Evolutionary conservation across 2,888 invertebrate species (phyloP).

Genomic region (Cryptus viduatorius): DNA sequence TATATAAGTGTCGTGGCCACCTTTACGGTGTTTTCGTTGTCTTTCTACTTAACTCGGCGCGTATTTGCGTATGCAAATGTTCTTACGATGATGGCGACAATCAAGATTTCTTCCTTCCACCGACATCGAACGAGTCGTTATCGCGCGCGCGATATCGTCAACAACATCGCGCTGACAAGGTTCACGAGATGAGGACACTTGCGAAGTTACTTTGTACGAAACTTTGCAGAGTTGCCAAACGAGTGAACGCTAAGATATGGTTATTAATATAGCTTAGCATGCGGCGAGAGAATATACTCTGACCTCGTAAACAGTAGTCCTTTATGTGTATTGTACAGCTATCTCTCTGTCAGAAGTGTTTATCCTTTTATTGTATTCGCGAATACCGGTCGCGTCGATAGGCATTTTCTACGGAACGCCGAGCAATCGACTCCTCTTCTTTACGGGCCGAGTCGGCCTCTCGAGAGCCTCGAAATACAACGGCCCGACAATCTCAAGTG

Average conservation of each 20-base stretch:
- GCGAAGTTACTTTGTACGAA: slow-evolving; percentile 41
- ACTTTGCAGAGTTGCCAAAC: background rate
- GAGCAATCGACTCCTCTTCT: slow-evolving; percentile 75
- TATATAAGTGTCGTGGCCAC: slow-evolving; percentile 16
- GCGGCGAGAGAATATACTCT: slow-evolving; percentile 29
- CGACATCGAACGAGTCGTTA: slow-evolving; percentile 33
- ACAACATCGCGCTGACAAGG: slow-evolving; percentile 6
- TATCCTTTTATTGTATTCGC: slow-evolving; percentile 30
- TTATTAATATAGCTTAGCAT: slow-evolving; percentile 36
- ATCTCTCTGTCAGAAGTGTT: slow-evolving; percentile 29
- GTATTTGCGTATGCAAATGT: slow-evolving; percentile 13
- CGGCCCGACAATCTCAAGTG: slow-evolving; percentile 38
- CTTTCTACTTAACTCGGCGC: slow-evolving; percentile 6
- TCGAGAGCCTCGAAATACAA: slow-evolving; percentile 55
- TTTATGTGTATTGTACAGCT: slow-evolving; percentile 19
- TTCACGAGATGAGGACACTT: slow-evolving; percentile 26
- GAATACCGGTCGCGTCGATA: slow-evolving; percentile 54
- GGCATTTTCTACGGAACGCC: slow-evolving; percentile 47
- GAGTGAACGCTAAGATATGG: slow-evolving; percentile 10
- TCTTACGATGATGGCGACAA: slow-evolving; percentile 9
- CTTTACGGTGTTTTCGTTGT: slow-evolving; percentile 1
- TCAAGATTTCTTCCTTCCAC: slow-evolving; percentile 24
- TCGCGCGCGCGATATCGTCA: slow-evolving; percentile 39
- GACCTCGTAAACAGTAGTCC: slow-evolving; percentile 67
- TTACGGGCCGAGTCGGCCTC: slow-evolving; percentile 68